Evolutionary conservation across 2,888 invertebrate genomes (phyloP), one percentile per base, ranked within the genome.

Genomic region (Drosophila nigricruria): DNA sequence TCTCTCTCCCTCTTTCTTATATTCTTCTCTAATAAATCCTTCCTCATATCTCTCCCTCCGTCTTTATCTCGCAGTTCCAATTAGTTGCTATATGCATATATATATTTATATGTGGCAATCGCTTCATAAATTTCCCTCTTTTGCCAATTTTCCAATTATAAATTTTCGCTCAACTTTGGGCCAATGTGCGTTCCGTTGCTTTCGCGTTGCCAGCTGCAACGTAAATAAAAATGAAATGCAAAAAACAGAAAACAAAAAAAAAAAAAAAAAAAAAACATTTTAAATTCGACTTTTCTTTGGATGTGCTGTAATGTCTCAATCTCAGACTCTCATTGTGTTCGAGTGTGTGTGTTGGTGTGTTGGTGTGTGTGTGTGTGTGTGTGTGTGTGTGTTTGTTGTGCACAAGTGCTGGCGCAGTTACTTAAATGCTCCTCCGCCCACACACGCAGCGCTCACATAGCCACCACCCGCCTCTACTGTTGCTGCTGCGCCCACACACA

Each of bases 351-450:
- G 49, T 27, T 30, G 30, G 53, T 36, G 27, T 38, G 66, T 50
- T 34, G 63, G 64, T 52, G 68, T 63, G 66, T 49, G 42, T 66
- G 64, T 52, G 68, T 63, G 68, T 59, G 68, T 57, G 69, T 64
- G 66, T 59, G 66, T 62, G 67, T 62, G 69, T 54, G 75, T 64
- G 58, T 64, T 64, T 47, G 38, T 57, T 74, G 67, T 54, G 70
- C 86, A 70, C 84, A 88, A 88, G 82, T 88, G 88, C 70, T 79
- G 73, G 75, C 75, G 85, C 88, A 89, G 84, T 87, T 87, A 84
- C 89, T 89, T 88, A 86, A 86, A 74, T 70, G 67, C 25, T 53
- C 34, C 52, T n/a, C 23, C 63, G 42, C 60, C 27, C 12, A 25
- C 47, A 36, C 56, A 38, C 34, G 16, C 53, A 14, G 36, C 27